Evolutionary conservation across 1,140 invertebrate genomes (phyloP), one percentile per base, ranked within the genome.

Genomic region (Agraylea sexmaculata): DNA sequence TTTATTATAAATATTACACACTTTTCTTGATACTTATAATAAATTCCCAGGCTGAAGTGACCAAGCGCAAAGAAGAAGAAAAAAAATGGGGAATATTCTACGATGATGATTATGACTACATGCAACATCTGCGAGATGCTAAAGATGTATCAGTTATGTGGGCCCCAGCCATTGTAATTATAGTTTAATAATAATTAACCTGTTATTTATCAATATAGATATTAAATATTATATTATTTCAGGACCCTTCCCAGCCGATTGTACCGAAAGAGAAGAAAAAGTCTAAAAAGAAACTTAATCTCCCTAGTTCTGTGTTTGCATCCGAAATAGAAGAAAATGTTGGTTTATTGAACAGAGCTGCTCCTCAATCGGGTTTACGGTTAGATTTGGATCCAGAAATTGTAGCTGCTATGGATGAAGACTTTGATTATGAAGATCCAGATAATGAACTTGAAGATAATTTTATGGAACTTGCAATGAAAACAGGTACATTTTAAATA

Each of bases 21-120:
- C n/a, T 12, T 16, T 16, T 13, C n/a, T 31, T 12, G 17, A 31
- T 31, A 6, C 29, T 31, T 5, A 31, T 34, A 35, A 4, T 22
- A 15, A 6, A 23, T 21, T 41, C 43, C 13, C 28, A 49, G 43
- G 40, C 33, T 23, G 39, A 40, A 25, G 33, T 30, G 8, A 54
- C 63, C n/a, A 75, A 77, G 38, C 60, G 69, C 1, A 77, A 73
- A 53, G 80, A 88, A 52, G 86, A 94, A 52, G 77, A 87, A 51
- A 62, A 71, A 18, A 91, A 93, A 61, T 95, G 78, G 75, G 92
- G 91, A n/a, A 80, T 97, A 37, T 93, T 83, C 58, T 96, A 80
- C 64, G 89, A 96, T 57, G 91, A 98, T 66, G 86, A 95, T 49
- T 97, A 95, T 57, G 77, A 97, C 57, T 98, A 98, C 56, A 62